Conservation (phyloP, 2,113 vertebrate species). For the Entomyzon cyanotis region DNA sequence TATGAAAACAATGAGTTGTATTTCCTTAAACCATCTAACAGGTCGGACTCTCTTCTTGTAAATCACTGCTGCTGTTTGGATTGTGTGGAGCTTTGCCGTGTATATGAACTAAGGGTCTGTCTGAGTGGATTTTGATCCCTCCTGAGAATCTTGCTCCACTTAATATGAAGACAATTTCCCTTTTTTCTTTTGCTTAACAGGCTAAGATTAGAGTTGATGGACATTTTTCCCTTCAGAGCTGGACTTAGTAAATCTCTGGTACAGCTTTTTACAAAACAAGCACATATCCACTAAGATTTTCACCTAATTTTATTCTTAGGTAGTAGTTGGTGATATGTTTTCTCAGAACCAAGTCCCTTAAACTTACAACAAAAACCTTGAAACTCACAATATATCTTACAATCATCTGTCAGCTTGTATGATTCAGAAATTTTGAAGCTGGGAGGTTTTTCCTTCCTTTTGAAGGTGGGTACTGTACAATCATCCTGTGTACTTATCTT, state of each 20-base stretch:
- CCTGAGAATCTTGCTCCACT: not conserved
- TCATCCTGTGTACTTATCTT: conserved; percentile 50
- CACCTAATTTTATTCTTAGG: not conserved
- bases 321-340: not conserved
- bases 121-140: not conserved
- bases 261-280: not conserved
- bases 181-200: not conserved
- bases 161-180: not conserved
- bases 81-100: not conserved
- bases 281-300: not conserved
- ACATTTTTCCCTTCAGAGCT: not conserved
- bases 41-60: not conserved
- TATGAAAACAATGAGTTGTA: not conserved
- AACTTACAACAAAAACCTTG: not conserved
- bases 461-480: not conserved
- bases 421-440: not conserved
- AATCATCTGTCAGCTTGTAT: not conserved
- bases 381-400: not conserved
- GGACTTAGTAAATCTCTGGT: not conserved
- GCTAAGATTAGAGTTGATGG: not conserved
- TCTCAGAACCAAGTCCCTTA: not conserved
- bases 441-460: not conserved
- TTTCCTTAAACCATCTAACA: not conserved
- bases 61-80: not conserved
- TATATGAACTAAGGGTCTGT: not conserved